Conservation (phyloP, 2,113 vertebrate genomes). For the Silurus asotus region DNA sequence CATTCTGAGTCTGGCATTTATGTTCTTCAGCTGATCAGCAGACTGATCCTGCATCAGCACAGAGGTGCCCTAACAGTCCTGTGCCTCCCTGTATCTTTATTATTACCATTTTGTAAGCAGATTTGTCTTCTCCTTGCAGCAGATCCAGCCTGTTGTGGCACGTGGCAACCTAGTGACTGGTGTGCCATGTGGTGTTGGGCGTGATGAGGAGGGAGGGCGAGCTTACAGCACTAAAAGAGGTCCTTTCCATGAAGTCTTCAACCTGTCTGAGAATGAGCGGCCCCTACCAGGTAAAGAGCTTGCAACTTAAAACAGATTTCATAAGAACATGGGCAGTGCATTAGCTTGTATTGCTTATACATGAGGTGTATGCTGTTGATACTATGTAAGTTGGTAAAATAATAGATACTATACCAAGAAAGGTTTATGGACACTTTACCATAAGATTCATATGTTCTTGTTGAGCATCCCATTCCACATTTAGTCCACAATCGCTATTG, state of each 20-base stretch:
- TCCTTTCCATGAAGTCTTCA: conserved; percentile 93
- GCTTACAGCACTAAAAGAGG: conserved; percentile 85
- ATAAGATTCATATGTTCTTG: no score
- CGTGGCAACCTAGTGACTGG: conserved; percentile 73
- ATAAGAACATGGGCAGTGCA: neutral
- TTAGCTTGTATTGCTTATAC: neutral
- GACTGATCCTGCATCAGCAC: conserved; percentile 27
- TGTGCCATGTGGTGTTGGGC: conserved; percentile 67
- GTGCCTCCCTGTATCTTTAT: neutral
- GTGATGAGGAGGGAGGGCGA: conserved; percentile 85
- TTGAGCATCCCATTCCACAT: no score
- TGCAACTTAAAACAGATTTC: neutral
- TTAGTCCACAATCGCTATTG: no score
- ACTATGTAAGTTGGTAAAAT: neutral
- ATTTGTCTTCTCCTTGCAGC: conserved; percentile 62
- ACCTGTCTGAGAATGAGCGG: conserved; percentile 86
- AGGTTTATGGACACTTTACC: no score
- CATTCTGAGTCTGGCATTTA: conserved; percentile 8
- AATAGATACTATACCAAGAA: neutral
- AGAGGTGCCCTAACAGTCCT: neutral
- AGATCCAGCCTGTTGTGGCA: conserved; percentile 73
- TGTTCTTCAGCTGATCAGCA: conserved; percentile 12
- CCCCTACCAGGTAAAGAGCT: conserved; percentile 81
- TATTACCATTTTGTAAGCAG: neutral
- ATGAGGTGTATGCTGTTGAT: neutral